phyloP scores from a whole-genome alignment of 2,113 vertebrate species.

The Passer montanus region DNA sequence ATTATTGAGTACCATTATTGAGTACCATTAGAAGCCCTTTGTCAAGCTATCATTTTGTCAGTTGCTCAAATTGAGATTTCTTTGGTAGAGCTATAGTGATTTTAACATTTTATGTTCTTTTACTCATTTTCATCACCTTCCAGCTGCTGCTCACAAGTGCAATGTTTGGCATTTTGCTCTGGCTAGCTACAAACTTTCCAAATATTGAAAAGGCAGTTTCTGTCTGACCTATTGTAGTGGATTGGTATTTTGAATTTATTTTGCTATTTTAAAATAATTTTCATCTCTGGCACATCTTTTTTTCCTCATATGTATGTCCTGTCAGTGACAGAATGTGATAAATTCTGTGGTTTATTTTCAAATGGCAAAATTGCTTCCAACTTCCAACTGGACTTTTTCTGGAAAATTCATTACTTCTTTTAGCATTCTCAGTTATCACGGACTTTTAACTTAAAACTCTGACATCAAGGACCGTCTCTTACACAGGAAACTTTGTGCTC shows the following conservation, averaged over 20 bases:
- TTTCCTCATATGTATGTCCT: not conserved
- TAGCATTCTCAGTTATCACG: not conserved
- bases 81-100: not conserved
- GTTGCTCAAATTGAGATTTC: not conserved
- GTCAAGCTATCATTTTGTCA: not conserved
- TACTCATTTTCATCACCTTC: not conserved
- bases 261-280: not conserved
- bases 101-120: not conserved
- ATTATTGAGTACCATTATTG: not conserved
- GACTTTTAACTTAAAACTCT: not conserved
- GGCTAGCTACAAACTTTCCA: not conserved
- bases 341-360: conserved; percentile 46
- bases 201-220: not conserved
- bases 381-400: conserved; percentile 49
- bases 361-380: conserved; percentile 46
- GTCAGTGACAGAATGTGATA: conserved; percentile 4
- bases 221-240: not conserved
- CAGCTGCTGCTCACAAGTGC: not conserved
- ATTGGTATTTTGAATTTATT: not conserved
- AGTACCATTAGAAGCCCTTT: not conserved
- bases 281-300: not conserved
- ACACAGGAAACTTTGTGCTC: not conserved
- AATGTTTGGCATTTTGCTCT: not conserved
- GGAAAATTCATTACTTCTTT: not conserved
- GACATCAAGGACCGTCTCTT: not conserved